These are phyloP conservation scores for Calliphora vomitoria DNA, from an alignment of 2,888 invertebrate genomes.

Conservation along the genomic window DNA sequence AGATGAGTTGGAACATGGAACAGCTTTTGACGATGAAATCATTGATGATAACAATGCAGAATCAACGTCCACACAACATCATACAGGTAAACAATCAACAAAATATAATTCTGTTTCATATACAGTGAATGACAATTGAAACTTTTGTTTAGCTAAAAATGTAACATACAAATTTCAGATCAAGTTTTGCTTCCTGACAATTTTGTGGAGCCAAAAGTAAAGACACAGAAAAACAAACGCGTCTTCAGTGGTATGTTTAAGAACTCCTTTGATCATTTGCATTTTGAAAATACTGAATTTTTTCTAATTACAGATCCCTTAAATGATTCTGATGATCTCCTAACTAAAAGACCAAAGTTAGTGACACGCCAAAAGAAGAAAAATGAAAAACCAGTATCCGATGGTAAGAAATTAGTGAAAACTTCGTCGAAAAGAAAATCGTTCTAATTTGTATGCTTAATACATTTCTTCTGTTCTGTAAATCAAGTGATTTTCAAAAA, in stretches of 20 bases:
- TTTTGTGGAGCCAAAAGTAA: background rate
- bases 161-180: background rate
- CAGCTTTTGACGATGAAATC: background rate
- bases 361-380: background rate
- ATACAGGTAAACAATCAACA: no score
- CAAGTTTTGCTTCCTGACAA: background rate
- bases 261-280: background rate
- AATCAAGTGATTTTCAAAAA: no score
- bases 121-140: no score
- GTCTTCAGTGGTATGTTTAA: background rate
- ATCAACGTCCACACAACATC: background rate
- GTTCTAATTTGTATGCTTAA: no score
- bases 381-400: background rate
- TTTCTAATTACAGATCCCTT: background rate
- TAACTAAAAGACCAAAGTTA: background rate
- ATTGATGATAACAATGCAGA: background rate
- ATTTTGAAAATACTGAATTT: background rate
- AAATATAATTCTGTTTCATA: no score
- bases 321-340: background rate
- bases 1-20: background rate
- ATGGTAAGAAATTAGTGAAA: background rate
- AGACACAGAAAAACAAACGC: background rate
- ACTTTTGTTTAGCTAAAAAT: no score
- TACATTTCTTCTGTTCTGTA: background rate
- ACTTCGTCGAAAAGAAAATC: no score